A percentile compares a stretch with the other conserved stretches of the same genome.
Conservation (phyloP, 2,888 invertebrate genomes). For the Taphrorychus bicolor region DNA sequence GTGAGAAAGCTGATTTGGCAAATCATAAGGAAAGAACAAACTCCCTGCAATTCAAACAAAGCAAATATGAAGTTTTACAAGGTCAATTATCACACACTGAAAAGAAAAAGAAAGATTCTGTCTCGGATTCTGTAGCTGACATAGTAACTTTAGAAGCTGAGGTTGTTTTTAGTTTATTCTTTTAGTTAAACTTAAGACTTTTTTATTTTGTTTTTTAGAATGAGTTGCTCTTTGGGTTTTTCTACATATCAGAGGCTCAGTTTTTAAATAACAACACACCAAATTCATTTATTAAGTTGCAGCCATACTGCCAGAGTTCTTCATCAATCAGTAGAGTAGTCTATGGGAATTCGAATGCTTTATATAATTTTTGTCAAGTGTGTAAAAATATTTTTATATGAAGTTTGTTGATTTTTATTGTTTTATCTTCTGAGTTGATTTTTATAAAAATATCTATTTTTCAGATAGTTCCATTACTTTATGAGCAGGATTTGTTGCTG, state of each 20-base stretch:
- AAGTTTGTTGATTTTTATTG: too few relatives aligned
- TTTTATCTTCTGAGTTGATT: background rate
- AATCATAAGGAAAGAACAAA: too few relatives aligned
- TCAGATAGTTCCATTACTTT: conserved; percentile 65
- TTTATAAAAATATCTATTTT: background rate
- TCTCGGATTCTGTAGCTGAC: background rate
- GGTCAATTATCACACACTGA: too few relatives aligned
- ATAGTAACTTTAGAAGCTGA: background rate
- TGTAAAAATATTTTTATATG: background rate
- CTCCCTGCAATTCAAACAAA: too few relatives aligned
- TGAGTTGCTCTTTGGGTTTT: conserved; percentile 61
- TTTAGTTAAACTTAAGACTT: too few relatives aligned
- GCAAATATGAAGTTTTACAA: too few relatives aligned
- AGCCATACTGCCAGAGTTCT: conserved; percentile 62
- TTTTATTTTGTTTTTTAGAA: too few relatives aligned
- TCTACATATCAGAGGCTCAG: conserved; percentile 62
- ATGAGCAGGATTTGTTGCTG: conserved; percentile 63
- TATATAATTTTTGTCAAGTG: conserved; percentile 63
- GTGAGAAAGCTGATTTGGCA: too few relatives aligned
- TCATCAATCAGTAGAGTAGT: conserved; percentile 59
- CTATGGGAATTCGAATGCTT: conserved; percentile 58
- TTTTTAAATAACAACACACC: conserved; percentile 55
- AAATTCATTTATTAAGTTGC: conserved; percentile 61
- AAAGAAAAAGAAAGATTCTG: too few relatives aligned
- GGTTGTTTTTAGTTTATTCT: background rate